Evolutionary conservation across 2,888 invertebrate genomes (phyloP).

Genomic region (Phymatocera aterrima): DNA sequence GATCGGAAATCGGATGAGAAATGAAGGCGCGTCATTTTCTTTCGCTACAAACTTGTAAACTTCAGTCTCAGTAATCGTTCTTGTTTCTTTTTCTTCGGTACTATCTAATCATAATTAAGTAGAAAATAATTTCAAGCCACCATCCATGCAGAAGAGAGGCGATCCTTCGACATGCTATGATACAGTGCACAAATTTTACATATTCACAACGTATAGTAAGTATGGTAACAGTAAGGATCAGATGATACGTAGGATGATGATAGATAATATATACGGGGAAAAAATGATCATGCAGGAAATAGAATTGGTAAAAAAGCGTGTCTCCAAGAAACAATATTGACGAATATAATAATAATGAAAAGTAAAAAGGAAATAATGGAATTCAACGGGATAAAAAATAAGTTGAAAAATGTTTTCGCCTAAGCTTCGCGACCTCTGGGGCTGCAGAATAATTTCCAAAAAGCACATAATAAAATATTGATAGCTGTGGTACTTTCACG

Average conservation of each 20-base stretch:
- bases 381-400: background rate
- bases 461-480: background rate
- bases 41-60: too few relatives aligned
- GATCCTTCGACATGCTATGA: too few relatives aligned
- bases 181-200: too few relatives aligned
- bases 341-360: background rate
- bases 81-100: too few relatives aligned
- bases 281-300: constrained; percentile 9
- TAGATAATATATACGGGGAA: background rate
- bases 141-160: too few relatives aligned
- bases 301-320: constrained; percentile 18
- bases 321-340: background rate
- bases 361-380: background rate
- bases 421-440: background rate
- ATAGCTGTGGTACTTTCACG: background rate
- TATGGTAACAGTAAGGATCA: too few relatives aligned
- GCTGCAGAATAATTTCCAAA: background rate
- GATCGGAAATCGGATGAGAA: too few relatives aligned
- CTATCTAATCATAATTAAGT: too few relatives aligned
- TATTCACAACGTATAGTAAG: too few relatives aligned
- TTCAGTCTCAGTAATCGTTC: too few relatives aligned
- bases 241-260: background rate
- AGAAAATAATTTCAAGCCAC: too few relatives aligned
- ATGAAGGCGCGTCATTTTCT: too few relatives aligned
- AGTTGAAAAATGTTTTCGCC: background rate